Evolutionary conservation across 2,113 vertebrate genomes (phyloP).

Genomic region (Gobio gobio): DNA sequence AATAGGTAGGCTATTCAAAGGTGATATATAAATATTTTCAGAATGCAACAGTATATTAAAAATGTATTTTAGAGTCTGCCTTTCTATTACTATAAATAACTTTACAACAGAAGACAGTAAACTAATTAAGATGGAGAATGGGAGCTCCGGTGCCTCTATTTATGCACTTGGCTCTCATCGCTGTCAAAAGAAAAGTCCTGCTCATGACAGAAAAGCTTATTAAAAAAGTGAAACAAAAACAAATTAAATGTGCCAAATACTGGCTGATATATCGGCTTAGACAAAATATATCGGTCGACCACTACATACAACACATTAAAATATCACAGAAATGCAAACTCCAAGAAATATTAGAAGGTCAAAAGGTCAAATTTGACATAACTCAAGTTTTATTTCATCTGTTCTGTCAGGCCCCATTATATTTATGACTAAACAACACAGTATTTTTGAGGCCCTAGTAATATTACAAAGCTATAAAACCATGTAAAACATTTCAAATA

Average conservation of each 20-base stretch:
- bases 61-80: not conserved
- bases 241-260: not conserved
- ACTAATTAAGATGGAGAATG: not conserved
- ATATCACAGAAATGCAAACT: not conserved
- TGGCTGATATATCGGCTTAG: not conserved
- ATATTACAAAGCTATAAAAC: conserved; percentile 13
- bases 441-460: conserved; percentile 4
- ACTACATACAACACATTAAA: not conserved
- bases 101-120: not conserved
- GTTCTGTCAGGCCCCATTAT: not conserved
- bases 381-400: not conserved
- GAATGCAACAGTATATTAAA: not conserved
- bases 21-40: not conserved
- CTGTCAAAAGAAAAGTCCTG: not conserved
- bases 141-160: not conserved
- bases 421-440: conserved; percentile 17
- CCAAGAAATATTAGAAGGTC: not conserved
- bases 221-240: not conserved
- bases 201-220: not conserved
- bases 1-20: too few species aligned
- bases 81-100: not conserved
- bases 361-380: conserved; percentile 3
- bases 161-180: not conserved
- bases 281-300: not conserved
- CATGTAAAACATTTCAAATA: conserved; percentile 59